Percentiles rank a stretch among this genome's conserved stretches.
Conservation (phyloP, 2,797 vertebrate genomes). For the Paratrypauchen microcephalus region DNA sequence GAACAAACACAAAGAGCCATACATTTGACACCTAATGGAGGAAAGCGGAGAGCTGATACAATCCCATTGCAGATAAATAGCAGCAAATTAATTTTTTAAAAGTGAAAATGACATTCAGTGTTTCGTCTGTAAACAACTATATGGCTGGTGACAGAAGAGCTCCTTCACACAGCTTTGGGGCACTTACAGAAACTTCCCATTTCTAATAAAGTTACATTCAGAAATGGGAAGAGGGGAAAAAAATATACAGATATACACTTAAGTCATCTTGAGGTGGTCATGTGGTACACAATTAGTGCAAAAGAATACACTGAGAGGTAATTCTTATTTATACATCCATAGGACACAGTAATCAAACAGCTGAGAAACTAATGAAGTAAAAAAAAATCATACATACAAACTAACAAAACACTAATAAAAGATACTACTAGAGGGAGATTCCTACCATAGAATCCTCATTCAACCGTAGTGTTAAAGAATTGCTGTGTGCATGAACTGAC, state of each 20-base stretch:
- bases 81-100: conserved; percentile 60
- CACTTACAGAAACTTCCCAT: conserved; percentile 45
- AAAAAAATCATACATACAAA: conserved; percentile 5
- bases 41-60: conserved; percentile 22
- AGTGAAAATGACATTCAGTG: conserved; percentile 38
- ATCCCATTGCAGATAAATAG: conserved; percentile 51
- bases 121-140: conserved; percentile 61
- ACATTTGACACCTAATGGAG: conserved; percentile 27
- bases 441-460: background rate
- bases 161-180: conserved; percentile 36
- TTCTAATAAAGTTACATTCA: conserved; percentile 31
- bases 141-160: conserved; percentile 17
- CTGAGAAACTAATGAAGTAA: conserved; percentile 17
- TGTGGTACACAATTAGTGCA: conserved; percentile 65
- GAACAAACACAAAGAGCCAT: conserved; percentile 19
- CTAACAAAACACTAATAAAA: background rate
- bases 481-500: background rate
- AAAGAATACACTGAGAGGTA: conserved; percentile 59
- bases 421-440: background rate
- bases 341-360: conserved; percentile 21
- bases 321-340: conserved; percentile 19
- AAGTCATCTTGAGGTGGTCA: conserved; percentile 25
- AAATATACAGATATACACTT: conserved; percentile 17
- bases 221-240: conserved; percentile 24
- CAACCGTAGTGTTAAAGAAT: conserved; percentile 1